Base-by-base conservation (phyloP, 2,888 invertebrate species). In the Steromphala cineraria region DNA sequence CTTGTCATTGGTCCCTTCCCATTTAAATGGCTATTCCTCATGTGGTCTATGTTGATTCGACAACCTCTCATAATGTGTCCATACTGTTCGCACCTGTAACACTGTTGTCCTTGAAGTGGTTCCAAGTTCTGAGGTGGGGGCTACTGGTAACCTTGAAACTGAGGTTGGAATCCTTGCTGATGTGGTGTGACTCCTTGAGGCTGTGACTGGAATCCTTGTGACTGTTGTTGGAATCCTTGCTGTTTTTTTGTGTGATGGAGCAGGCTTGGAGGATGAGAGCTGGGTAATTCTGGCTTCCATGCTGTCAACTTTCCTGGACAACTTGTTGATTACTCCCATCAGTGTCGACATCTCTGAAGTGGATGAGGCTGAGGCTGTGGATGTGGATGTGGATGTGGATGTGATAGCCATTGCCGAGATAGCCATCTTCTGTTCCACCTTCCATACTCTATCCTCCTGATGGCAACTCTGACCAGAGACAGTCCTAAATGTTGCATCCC, bases 81-180 rank as follows among this genome's bases (percentile, higher is more conserved):
- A 17, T 52, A 36, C 21, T 75, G 75, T 17, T 52, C 75, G 24
- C 75, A 75, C 21, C 75, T 75, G 2, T 67, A 78, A 53, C 78
- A 78, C 28, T 53, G 24, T n/a, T 2, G 36, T 36, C 36, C 36
- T 36, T 36, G 36, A 7, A 36, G 36, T 36, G 36, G 36, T 36
- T 36, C 36, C 2, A 36, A 36, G 36, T 36, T 36, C 36, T 36
- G 36, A 36, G 36, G 36, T 36, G 36, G 36, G 36, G 36, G 36
- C 36, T 36, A 2, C 36, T 36, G 36, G 36, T 4, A 36, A 36
- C 36, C 36, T 36, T 36, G 36, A 36, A 36, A 36, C 36, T 36
- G 36, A 36, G 36, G 36, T 36, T 36, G 36, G 36, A 52, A 5
- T 19, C 28, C 24, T 19, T n/a, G 24, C 46, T 75, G n/a, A 8